Conservation (phyloP, 2,797 vertebrate genomes). For the Eleutherodactylus coqui region DNA sequence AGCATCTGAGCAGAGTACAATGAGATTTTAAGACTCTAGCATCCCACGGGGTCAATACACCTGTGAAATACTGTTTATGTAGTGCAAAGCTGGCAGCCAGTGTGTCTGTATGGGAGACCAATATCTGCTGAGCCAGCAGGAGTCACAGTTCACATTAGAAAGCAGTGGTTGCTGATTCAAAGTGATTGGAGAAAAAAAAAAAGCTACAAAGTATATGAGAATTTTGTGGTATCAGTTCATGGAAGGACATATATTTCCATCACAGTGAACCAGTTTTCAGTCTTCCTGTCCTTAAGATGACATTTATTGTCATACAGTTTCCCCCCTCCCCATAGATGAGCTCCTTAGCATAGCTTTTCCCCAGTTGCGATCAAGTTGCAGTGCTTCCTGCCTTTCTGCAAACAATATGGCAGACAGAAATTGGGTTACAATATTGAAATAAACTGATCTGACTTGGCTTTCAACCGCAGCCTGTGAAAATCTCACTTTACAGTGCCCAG, state of each 20-base stretch:
- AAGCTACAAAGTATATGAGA: background rate
- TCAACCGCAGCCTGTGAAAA: too few species aligned
- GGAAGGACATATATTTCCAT: background rate
- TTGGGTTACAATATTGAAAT: too few species aligned
- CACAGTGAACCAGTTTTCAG: background rate
- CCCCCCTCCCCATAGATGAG: too few species aligned
- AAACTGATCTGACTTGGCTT: too few species aligned
- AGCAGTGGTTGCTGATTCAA: slow-evolving; percentile 16
- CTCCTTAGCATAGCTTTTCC: too few species aligned
- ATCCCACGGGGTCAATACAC: slow-evolving; percentile 48
- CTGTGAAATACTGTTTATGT: slow-evolving; percentile 54
- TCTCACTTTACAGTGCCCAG: too few species aligned
- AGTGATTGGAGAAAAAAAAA: background rate
- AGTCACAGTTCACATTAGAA: slow-evolving; percentile 33
- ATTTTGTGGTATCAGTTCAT: background rate
- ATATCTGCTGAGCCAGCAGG: slow-evolving; percentile 52
- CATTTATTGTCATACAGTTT: too few species aligned
- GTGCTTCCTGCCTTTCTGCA: too few species aligned
- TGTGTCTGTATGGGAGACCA: slow-evolving; percentile 51
- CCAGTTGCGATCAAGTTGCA: too few species aligned
- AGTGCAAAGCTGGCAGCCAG: slow-evolving; percentile 55
- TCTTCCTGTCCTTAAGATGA: too few species aligned
- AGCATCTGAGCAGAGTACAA: slow-evolving; percentile 9
- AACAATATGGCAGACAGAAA: too few species aligned
- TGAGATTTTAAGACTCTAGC: slow-evolving; percentile 10